Conservation (phyloP, 2,113 vertebrate species). For the Sula dactylatra region DNA sequence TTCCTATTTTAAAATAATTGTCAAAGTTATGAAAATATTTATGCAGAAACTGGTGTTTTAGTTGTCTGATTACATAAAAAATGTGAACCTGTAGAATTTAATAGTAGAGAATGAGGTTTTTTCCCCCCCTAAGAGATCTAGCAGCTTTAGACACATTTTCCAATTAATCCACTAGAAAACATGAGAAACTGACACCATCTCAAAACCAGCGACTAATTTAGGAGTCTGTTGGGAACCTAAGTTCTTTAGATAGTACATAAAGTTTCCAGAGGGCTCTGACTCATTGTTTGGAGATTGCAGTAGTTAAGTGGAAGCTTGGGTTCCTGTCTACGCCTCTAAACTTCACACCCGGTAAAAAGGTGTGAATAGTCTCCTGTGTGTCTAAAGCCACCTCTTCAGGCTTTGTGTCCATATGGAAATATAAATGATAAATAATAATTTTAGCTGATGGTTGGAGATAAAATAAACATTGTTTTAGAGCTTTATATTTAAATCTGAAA, state of each 20-base stretch:
- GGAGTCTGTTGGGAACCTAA: not conserved
- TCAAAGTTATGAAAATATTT: conserved; percentile 43
- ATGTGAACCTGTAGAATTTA: not conserved
- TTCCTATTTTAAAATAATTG: conserved; percentile 8
- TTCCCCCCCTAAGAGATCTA: not conserved
- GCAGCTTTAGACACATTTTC: not conserved
- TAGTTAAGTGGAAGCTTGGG: not conserved
- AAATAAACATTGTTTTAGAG: not conserved
- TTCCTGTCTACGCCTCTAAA: not conserved
- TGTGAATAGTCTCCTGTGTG: not conserved
- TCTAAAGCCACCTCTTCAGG: not conserved
- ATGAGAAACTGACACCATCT: not conserved
- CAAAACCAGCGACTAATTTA: not conserved
- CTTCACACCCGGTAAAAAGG: not conserved
- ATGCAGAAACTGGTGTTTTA: not conserved
- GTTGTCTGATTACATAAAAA: not conserved
- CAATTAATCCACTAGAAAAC: not conserved
- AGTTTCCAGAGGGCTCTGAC: conserved; percentile 2
- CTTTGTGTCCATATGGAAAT: not conserved
- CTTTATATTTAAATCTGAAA: not conserved
- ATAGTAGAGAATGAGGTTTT: not conserved
- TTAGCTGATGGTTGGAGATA: not conserved
- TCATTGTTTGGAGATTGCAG: not conserved
- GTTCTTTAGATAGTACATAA: not conserved
- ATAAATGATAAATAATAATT: not conserved